Evolutionary conservation across 2,797 vertebrate species (phyloP).

Genomic region (Vespertilio murinus): DNA sequence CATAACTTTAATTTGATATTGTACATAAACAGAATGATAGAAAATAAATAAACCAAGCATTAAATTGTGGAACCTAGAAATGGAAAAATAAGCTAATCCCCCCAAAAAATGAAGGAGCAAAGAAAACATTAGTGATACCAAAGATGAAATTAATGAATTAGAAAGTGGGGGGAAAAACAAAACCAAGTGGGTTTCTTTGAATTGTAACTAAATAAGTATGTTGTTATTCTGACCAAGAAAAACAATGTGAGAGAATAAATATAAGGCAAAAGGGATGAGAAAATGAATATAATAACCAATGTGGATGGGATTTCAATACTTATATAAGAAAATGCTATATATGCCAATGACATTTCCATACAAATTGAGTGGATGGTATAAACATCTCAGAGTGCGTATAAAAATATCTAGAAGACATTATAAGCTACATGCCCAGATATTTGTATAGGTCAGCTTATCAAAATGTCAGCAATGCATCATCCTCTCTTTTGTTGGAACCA

Average conservation of each 20-base stretch:
- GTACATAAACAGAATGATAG: neutral
- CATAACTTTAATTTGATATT: neutral
- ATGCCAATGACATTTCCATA: neutral
- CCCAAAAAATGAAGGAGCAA: neutral
- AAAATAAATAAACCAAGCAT: neutral
- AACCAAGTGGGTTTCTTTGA: neutral
- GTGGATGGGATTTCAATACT: neutral
- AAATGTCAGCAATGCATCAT: neutral
- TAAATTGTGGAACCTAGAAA: neutral
- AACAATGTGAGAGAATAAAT: neutral
- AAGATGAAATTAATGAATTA: constrained; percentile 1
- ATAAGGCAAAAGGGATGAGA: constrained; percentile 5
- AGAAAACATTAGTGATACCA: neutral
- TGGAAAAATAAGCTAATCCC: neutral
- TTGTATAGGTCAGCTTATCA: neutral
- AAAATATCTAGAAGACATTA: neutral
- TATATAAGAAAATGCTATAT: neutral
- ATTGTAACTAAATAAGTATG: constrained; percentile 1
- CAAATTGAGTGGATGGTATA: neutral
- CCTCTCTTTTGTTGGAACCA: neutral
- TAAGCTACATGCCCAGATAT: neutral
- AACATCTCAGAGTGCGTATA: neutral
- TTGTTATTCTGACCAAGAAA: constrained; percentile 19
- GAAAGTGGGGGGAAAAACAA: neutral
- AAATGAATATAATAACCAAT: neutral